A percentile compares a stretch with the other conserved stretches of the same genome.
These are phyloP conservation scores for Myopa tessellatipennis DNA, from an alignment of 2,888 invertebrate species.

Conservation along the genomic window DNA sequence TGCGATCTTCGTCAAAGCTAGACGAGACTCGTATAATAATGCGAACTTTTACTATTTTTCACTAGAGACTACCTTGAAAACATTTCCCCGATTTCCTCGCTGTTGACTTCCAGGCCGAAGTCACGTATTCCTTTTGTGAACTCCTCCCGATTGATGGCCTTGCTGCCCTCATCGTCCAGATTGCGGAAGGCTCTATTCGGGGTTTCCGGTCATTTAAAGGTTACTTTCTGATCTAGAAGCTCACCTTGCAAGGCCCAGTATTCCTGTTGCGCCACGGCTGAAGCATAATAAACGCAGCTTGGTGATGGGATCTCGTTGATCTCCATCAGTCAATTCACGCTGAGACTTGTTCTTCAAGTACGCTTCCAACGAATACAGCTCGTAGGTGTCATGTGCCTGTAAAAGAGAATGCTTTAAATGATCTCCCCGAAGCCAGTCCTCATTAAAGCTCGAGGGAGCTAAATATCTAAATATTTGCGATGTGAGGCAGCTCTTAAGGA, in stretches of 20 bases:
- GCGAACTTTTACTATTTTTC: no score
- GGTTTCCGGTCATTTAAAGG: neutral
- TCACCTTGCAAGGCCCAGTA: conserved; percentile 87
- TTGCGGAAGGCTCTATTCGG: conserved; percentile 83
- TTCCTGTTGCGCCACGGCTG: conserved; percentile 87
- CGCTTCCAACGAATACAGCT: conserved; percentile 73
- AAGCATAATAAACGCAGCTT: conserved; percentile 86
- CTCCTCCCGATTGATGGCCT: conserved; percentile 83
- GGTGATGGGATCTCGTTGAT: conserved; percentile 81
- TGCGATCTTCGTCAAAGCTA: conserved; percentile 83
- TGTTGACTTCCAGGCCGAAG: conserved; percentile 77
- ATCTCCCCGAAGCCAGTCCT: neutral
- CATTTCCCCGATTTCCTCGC: conserved; percentile 68
- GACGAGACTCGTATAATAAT: no score
- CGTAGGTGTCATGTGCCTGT: conserved; percentile 49
- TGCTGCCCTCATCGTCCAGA: conserved; percentile 94
- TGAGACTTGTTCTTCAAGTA: conserved; percentile 83
- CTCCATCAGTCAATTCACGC: conserved; percentile 74
- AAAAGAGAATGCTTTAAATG: neutral
- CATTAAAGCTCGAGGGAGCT: no score
- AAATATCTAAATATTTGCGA: no score
- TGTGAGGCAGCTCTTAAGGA: no score
- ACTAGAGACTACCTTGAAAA: conserved; percentile 57
- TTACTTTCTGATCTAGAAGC: neutral
- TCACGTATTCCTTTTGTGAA: conserved; percentile 85